Evolutionary conservation across 1,140 invertebrate genomes (phyloP).

Genomic region (Philotrypesis tridentata): DNA sequence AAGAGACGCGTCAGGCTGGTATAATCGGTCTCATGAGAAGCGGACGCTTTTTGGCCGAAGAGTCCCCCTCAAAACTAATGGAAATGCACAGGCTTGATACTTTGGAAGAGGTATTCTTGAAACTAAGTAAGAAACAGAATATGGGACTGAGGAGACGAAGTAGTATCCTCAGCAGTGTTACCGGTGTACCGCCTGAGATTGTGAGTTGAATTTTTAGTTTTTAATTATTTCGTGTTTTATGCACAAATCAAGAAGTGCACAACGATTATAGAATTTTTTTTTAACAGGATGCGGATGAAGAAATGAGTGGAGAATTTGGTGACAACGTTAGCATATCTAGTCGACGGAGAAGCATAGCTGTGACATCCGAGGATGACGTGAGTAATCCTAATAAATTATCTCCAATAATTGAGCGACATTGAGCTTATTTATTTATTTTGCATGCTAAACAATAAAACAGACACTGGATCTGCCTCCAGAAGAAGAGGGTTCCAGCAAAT

Average conservation of each 20-base stretch:
- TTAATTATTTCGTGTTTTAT: no score
- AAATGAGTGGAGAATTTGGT: constrained; percentile 90
- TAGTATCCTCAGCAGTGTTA: constrained; percentile 83
- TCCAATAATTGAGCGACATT: background rate
- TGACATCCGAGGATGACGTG: constrained; percentile 68
- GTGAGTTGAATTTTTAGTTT: constrained; percentile 49
- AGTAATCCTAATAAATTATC: constrained; percentile 41
- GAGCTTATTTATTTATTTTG: background rate
- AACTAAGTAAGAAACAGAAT: constrained; percentile 89
- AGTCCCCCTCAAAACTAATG: constrained; percentile 87
- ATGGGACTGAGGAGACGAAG: constrained; percentile 84
- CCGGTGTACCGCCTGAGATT: constrained; percentile 72
- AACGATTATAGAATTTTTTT: background rate
- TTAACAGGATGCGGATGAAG: constrained; percentile 72
- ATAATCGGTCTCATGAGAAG: constrained; percentile 94
- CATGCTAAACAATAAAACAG: constrained; percentile 41
- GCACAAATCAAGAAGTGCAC: no score
- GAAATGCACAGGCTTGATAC: constrained; percentile 85
- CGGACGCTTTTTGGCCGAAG: constrained; percentile 92
- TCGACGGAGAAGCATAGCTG: constrained; percentile 76
- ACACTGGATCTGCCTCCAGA: constrained; percentile 66
- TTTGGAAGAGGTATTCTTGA: constrained; percentile 94
- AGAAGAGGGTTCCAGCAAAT: constrained; percentile 65
- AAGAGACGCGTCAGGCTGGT: constrained; percentile 94
- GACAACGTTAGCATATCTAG: constrained; percentile 86